A percentile compares a stretch with the other conserved stretches of the same genome.
phyloP scores from a whole-genome alignment of 2,797 vertebrate genomes.

The Pelodytes ibericus region DNA sequence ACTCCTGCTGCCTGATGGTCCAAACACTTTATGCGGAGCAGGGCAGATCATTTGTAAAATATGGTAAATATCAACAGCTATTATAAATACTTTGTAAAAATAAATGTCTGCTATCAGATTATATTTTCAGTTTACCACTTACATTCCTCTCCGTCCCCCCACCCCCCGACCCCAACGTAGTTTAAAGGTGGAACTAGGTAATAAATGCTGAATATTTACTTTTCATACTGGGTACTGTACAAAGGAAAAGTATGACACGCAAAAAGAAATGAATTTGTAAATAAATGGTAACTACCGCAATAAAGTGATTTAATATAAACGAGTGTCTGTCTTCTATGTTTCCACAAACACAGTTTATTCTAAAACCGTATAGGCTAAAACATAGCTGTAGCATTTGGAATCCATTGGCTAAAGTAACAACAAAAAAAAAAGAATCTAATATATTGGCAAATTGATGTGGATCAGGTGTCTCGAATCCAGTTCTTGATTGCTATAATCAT shows the following conservation, averaged over 20 bases:
- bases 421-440: too few relatives aligned
- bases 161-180: too few relatives aligned
- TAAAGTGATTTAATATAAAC: constrained; percentile 35
- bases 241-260: constrained; percentile 24
- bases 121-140: too few relatives aligned
- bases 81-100: constrained; percentile 31
- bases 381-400: too few relatives aligned
- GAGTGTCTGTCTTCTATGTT: background rate
- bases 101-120: background rate
- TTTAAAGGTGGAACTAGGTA: constrained; percentile 22
- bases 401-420: too few relatives aligned
- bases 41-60: constrained; percentile 30
- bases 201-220: background rate
- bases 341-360: too few relatives aligned
- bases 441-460: too few relatives aligned
- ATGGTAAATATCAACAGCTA: constrained; percentile 37
- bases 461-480: too few relatives aligned
- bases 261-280: constrained; percentile 39
- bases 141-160: too few relatives aligned
- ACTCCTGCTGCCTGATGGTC: background rate
- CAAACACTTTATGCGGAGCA: background rate
- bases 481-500: too few relatives aligned
- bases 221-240: constrained; percentile 31
- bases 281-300: constrained; percentile 47
- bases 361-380: too few relatives aligned